These are phyloP conservation scores for Oreochromis tanganicae DNA, from an alignment of 2,113 vertebrate genomes.

Conservation along the genomic window DNA sequence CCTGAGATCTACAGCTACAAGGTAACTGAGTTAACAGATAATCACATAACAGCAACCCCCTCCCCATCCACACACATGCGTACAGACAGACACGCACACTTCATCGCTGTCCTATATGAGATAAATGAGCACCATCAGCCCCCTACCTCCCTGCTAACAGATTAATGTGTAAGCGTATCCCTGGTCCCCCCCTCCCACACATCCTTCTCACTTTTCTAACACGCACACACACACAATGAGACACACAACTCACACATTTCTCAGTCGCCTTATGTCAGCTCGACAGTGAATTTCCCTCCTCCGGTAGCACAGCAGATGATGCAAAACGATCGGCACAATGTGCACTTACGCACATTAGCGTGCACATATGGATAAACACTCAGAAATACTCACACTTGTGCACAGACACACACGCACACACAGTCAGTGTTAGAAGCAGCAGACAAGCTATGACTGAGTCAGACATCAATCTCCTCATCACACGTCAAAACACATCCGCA, in stretches of 20 bases:
- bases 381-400: background rate
- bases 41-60: slow-evolving; percentile 19
- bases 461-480: slow-evolving; percentile 6
- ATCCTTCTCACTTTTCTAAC: slow-evolving; percentile 29
- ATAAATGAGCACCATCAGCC: slow-evolving; percentile 51
- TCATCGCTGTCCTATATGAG: slow-evolving; percentile 1
- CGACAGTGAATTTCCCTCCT: background rate
- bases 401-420: background rate
- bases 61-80: background rate
- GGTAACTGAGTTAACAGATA: slow-evolving; percentile 39
- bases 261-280: slow-evolving; percentile 24
- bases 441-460: background rate
- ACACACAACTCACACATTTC: background rate
- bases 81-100: background rate
- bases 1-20: slow-evolving; percentile 14
- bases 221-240: background rate
- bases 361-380: background rate
- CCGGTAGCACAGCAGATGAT: slow-evolving; percentile 40
- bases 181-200: slow-evolving; percentile 18
- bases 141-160: slow-evolving; percentile 36
- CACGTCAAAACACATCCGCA: background rate
- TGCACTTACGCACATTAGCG: background rate
- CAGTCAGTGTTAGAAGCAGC: background rate
- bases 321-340: background rate
- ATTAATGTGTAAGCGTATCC: slow-evolving; percentile 42